These are phyloP conservation scores for Euplagia quadripunctaria DNA, from an alignment of 2,888 invertebrate species.

Conservation along the genomic window DNA sequence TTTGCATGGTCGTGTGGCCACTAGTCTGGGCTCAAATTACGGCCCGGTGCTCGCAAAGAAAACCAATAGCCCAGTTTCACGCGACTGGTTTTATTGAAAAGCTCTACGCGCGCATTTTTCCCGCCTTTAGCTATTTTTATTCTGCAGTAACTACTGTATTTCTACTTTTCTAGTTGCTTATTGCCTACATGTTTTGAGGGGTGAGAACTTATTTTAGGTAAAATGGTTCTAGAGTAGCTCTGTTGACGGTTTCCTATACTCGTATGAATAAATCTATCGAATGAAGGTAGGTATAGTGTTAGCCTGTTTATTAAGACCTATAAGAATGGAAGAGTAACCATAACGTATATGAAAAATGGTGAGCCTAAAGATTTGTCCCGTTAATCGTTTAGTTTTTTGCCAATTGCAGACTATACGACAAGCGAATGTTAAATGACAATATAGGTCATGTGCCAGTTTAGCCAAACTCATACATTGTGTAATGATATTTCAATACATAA, in stretches of 20 bases:
- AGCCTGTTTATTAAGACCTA: not conserved
- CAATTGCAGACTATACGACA: not conserved
- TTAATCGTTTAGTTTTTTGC: not conserved
- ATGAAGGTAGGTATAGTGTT: not conserved
- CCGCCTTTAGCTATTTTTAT: conserved; percentile 62
- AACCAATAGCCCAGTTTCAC: conserved; percentile 76
- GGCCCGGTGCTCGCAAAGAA: conserved; percentile 62
- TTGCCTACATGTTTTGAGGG: conserved; percentile 51
- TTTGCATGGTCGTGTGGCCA: conserved; percentile 49
- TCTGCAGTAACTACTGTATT: conserved; percentile 64
- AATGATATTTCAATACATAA: too few species aligned
- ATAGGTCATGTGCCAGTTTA: too few species aligned
- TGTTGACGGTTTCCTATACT: not conserved
- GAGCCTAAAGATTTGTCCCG: not conserved
- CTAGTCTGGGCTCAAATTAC: conserved; percentile 51
- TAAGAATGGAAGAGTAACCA: not conserved
- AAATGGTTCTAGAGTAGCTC: conserved; percentile 17
- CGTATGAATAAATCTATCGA: not conserved
- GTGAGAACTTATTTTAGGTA: conserved; percentile 28
- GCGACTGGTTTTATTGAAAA: conserved; percentile 80
- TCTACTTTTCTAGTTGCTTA: conserved; percentile 61
- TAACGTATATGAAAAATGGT: too few species aligned
- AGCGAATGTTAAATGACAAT: not conserved
- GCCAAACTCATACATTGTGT: too few species aligned
- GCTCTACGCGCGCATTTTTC: conserved; percentile 65